Percentiles rank a stretch among this genome's conserved stretches.
Evolutionary conservation across 2,797 vertebrate species (phyloP).

Genomic region (Cossypha niveicapilla): DNA sequence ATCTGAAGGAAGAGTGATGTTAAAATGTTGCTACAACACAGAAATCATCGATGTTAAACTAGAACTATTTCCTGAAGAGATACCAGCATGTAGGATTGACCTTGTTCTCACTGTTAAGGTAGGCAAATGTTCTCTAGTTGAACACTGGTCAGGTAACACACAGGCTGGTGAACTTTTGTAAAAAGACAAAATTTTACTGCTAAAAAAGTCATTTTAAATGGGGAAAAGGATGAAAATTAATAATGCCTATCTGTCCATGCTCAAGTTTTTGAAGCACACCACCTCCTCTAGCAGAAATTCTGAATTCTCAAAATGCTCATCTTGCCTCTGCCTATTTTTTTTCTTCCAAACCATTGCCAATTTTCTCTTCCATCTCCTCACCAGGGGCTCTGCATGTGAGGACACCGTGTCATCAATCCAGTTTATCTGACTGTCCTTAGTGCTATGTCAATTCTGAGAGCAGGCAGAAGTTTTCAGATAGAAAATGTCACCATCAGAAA

Average conservation of each 20-base stretch:
- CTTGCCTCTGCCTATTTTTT: background rate
- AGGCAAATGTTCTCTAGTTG: background rate
- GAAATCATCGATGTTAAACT: background rate
- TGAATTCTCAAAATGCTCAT: background rate
- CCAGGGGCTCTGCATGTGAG: rapidly evolving
- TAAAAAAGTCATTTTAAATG: background rate
- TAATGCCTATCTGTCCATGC: background rate
- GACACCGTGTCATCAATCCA: background rate
- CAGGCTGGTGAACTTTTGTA: background rate
- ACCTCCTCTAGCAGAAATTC: background rate
- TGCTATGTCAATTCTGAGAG: background rate
- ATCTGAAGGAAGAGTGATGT: background rate
- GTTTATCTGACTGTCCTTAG: background rate
- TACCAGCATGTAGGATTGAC: background rate
- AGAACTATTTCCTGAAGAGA: background rate
- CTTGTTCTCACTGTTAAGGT: background rate
- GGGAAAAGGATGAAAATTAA: background rate
- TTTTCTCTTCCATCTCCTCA: background rate
- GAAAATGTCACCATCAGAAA: background rate
- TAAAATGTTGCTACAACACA: background rate
- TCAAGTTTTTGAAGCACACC: background rate
- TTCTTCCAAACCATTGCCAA: background rate
- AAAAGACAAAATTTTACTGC: background rate
- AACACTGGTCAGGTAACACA: background rate
- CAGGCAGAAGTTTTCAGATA: background rate